A percentile compares a stretch with the other conserved stretches of the same genome.
Conservation (phyloP, 2,797 vertebrate species). For the Microctenopoma lineatum region DNA sequence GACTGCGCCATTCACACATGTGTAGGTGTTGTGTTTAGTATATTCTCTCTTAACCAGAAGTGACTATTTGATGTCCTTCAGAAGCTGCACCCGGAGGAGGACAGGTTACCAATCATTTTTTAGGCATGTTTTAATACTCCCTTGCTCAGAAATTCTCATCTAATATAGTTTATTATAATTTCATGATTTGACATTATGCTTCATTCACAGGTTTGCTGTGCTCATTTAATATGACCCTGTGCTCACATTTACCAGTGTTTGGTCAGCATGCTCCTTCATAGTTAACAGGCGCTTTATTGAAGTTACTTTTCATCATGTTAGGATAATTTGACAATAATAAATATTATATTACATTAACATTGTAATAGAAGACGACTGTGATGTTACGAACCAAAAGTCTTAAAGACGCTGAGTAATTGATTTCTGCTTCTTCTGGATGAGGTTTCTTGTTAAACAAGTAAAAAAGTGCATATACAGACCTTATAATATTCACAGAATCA, state of each 20-base stretch:
- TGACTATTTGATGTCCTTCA: slow-evolving; percentile 41
- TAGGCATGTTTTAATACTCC: neutral
- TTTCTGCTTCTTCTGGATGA: neutral
- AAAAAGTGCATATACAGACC: slow-evolving; percentile 13
- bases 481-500: slow-evolving; percentile 16
- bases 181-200: neutral
- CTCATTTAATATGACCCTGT: neutral
- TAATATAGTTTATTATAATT: neutral
- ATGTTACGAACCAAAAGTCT: neutral
- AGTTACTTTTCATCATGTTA: neutral
- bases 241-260: neutral
- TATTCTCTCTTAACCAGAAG: slow-evolving; percentile 17
- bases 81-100: neutral
- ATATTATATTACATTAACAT: too few relatives aligned
- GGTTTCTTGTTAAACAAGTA: slow-evolving; percentile 1
- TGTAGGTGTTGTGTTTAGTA: slow-evolving; percentile 24
- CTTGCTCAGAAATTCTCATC: neutral
- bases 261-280: neutral
- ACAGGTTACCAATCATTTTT: neutral
- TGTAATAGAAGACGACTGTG: neutral
- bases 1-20: slow-evolving; percentile 34
- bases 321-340: neutral
- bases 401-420: neutral
- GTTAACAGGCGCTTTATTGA: neutral
- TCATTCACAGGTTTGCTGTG: too few relatives aligned